Evolutionary conservation across 2,888 invertebrate species (phyloP).

Genomic region (Aquatica leii): DNA sequence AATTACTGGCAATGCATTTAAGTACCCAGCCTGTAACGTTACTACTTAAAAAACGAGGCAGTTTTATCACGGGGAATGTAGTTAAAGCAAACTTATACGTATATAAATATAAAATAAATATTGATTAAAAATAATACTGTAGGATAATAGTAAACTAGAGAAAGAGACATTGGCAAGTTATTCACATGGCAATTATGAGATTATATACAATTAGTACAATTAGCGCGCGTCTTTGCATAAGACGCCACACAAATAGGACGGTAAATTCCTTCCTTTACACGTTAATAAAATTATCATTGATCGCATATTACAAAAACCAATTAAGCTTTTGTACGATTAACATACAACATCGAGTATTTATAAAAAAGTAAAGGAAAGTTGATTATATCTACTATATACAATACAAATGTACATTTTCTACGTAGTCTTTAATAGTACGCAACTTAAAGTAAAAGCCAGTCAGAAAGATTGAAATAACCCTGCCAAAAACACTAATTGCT

Average conservation of each 20-base stretch:
- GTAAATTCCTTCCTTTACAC: constrained; percentile 23
- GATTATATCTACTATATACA: constrained; percentile 33
- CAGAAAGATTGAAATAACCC: background rate
- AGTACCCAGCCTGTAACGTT: constrained; percentile 27
- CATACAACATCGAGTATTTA: constrained; percentile 24
- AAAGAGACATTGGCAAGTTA: constrained; percentile 24
- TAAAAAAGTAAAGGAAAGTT: constrained; percentile 30
- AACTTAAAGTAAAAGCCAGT: constrained; percentile 5
- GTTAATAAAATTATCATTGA: background rate
- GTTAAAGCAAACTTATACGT: constrained; percentile 1
- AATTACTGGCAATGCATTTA: constrained; percentile 28
- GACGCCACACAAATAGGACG: constrained; percentile 22
- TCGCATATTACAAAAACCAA: background rate
- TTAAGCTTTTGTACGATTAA: constrained; percentile 2
- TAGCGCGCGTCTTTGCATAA: constrained; percentile 1
- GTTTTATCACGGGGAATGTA: constrained; percentile 19
- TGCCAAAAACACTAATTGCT: too few relatives aligned
- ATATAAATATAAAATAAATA: background rate
- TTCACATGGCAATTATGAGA: constrained; percentile 23
- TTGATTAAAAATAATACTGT: constrained; percentile 31
- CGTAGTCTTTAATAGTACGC: constrained; percentile 18
- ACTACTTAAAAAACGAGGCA: constrained; percentile 13
- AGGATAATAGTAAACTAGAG: constrained; percentile 18
- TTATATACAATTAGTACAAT: constrained; percentile 19
- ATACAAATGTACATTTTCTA: constrained; percentile 32